phyloP scores from a whole-genome alignment of 2,113 vertebrate genomes.

The Manacus vitellinus region DNA sequence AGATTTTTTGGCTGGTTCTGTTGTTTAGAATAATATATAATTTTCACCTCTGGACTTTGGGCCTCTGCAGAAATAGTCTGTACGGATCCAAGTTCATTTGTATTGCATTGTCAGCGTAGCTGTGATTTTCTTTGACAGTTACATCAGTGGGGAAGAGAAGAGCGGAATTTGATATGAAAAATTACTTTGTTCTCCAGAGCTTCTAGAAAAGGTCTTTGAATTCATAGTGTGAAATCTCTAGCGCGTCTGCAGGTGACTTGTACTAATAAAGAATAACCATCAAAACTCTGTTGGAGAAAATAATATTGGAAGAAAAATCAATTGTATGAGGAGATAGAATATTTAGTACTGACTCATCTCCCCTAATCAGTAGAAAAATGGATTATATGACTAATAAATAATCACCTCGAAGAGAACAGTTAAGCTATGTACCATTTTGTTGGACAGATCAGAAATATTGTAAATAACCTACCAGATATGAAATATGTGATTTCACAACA shows the following conservation, averaged over 20 bases:
- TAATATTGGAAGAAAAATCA: conserved; percentile 45
- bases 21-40: conserved; percentile 73
- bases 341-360: conserved; percentile 49
- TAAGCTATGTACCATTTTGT: conserved; percentile 17
- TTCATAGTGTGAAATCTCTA: conserved; percentile 37
- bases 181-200: conserved; percentile 74
- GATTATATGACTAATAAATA: conserved; percentile 50
- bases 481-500: neutral
- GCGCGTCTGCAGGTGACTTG: conserved; percentile 42
- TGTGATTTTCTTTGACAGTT: conserved; percentile 70
- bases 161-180: conserved; percentile 77
- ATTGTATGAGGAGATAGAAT: conserved; percentile 23
- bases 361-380: conserved; percentile 39
- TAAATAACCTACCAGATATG: neutral
- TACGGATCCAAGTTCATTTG: conserved; percentile 59
- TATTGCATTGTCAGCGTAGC: conserved; percentile 68
- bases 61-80: conserved; percentile 52
- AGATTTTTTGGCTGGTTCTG: conserved; percentile 53
- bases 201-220: conserved; percentile 55
- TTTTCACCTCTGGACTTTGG: conserved; percentile 56
- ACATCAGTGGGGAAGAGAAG: conserved; percentile 39
- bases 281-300: conserved; percentile 40
- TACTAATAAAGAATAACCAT: conserved; percentile 52
- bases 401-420: conserved; percentile 37
- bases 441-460: neutral